Evolutionary conservation across 2,888 invertebrate species (phyloP).

Genomic region (Oscheius sp.): DNA sequence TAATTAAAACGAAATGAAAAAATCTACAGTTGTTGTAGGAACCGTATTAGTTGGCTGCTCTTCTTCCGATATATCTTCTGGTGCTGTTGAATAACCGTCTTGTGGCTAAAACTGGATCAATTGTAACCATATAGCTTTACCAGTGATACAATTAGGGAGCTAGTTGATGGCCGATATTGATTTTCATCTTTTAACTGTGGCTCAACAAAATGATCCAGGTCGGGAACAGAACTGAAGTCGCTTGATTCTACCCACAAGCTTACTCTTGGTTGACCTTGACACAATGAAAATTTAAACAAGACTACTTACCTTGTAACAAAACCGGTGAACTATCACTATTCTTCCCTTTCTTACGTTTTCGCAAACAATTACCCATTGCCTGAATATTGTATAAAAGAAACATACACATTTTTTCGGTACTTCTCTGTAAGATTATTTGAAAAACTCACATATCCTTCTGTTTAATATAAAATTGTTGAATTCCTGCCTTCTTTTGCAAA

Average conservation of each 20-base stretch:
- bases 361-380: neutral
- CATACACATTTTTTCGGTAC: neutral
- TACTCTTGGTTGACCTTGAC: neutral
- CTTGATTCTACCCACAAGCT: neutral
- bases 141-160: neutral
- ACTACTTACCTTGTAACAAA: neutral
- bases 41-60: neutral
- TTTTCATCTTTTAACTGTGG: neutral
- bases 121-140: neutral
- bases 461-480: too few relatives aligned
- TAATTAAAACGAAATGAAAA: neutral
- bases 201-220: conserved; percentile 8
- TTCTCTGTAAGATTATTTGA: neutral
- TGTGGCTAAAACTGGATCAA: neutral
- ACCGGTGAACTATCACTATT: neutral
- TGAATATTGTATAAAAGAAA: neutral
- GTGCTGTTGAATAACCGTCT: conserved; percentile 15
- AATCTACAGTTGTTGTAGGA: neutral
- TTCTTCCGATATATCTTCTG: conserved; percentile 14
- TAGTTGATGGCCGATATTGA: neutral
- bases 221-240: conserved; percentile 10
- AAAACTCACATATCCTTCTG: too few relatives aligned
- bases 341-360: neutral
- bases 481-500: too few relatives aligned
- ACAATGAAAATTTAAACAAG: neutral